These are phyloP conservation scores for Saccopteryx bilineata DNA, from an alignment of 2,113 vertebrate species.

Conservation along the genomic window DNA sequence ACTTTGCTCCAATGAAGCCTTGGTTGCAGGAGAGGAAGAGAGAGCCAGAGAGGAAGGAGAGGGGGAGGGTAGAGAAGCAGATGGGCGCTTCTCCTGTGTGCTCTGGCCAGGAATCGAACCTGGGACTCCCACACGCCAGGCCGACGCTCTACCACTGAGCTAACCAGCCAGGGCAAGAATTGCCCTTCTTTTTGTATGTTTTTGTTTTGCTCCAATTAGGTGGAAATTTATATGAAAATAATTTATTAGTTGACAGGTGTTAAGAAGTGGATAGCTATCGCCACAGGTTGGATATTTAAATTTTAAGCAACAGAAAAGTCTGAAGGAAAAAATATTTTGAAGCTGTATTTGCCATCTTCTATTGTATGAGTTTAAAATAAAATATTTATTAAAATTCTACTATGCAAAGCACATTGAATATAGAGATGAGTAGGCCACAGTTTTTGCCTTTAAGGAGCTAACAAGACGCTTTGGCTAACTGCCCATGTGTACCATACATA, in stretches of 20 bases:
- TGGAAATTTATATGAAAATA: conserved; percentile 25
- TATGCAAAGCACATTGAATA: not conserved
- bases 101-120: no score
- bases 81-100: no score
- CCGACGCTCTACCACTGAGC: no score
- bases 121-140: no score
- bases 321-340: not conserved
- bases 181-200: not conserved
- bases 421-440: not conserved
- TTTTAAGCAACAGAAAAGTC: not conserved
- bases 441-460: not conserved
- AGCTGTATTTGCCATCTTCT: not conserved
- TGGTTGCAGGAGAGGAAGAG: no score
- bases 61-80: no score
- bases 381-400: not conserved
- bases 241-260: not conserved
- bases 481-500: not conserved
- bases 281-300: not conserved
- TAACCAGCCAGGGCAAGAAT: not conserved
- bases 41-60: no score
- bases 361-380: conserved; percentile 29
- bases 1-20: no score
- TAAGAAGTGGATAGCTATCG: not conserved
- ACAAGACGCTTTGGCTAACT: not conserved
- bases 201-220: conserved; percentile 29